Conservation (phyloP, 2,797 vertebrate genomes). For the Prunella strophiata region DNA sequence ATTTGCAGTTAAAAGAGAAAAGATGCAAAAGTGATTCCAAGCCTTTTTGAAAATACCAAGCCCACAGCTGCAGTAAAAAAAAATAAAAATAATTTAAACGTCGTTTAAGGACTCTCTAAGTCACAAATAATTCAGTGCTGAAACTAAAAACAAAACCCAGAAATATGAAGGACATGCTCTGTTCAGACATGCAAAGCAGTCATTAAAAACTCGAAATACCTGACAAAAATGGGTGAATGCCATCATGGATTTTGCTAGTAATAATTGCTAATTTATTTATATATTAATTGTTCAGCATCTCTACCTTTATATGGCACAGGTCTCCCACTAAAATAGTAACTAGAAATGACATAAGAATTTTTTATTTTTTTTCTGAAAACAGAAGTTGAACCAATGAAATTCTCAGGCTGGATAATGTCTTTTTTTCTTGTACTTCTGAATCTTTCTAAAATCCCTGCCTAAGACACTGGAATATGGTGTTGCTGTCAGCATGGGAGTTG, state of each 20-base stretch:
- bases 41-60: neutral
- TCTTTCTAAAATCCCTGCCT: neutral
- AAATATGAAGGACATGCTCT: neutral
- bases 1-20: neutral
- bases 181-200: neutral
- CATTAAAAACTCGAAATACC: slow-evolving; percentile 42
- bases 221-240: slow-evolving; percentile 5
- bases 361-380: neutral
- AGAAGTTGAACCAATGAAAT: neutral
- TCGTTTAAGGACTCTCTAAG: neutral
- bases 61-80: neutral
- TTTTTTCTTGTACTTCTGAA: neutral
- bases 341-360: neutral
- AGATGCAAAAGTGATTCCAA: neutral
- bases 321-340: neutral
- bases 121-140: neutral
- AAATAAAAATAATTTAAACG: neutral
- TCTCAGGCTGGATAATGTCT: neutral
- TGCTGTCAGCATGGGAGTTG: neutral
- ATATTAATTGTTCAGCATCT: neutral
- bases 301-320: neutral
- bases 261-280: neutral
- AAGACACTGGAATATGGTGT: accelerated
- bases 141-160: neutral
- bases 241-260: neutral